Conservation (phyloP, 2,888 invertebrate genomes). For the Ectemnius lituratus region DNA sequence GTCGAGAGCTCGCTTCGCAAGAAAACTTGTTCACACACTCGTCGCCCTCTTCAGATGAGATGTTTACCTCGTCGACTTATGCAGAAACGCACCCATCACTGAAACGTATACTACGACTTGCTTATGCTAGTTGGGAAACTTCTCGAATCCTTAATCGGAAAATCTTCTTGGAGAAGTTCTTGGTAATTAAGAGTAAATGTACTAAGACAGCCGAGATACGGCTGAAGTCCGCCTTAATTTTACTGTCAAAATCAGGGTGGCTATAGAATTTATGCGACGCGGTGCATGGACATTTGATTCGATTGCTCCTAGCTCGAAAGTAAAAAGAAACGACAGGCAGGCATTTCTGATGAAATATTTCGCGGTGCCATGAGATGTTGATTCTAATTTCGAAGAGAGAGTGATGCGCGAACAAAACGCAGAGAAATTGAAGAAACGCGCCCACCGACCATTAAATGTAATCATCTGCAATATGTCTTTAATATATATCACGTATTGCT, state of each 20-base stretch:
- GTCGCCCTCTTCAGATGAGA: not conserved
- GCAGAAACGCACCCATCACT: no score
- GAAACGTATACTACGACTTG: no score
- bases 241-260: no score
- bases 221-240: no score
- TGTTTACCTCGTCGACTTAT: not conserved
- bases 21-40: slow-evolving; percentile 5
- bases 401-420: not conserved
- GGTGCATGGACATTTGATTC: no score
- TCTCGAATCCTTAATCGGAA: no score
- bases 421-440: slow-evolving; percentile 12
- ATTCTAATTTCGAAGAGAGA: slow-evolving; percentile 17
- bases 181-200: no score
- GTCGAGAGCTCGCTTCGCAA: not conserved
- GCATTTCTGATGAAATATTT: slow-evolving; percentile 11
- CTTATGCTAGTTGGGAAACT: no score
- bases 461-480: not conserved
- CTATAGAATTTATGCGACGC: no score
- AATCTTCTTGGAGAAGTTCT: no score
- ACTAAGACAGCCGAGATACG: no score
- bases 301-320: not conserved
- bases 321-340: slow-evolving; percentile 9
- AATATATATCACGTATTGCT: not conserved
- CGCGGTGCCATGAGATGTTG: slow-evolving; percentile 13
- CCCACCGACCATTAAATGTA: not conserved